phyloP scores from a whole-genome alignment of 2,888 invertebrate species.

The Drosophila prostipennis region DNA sequence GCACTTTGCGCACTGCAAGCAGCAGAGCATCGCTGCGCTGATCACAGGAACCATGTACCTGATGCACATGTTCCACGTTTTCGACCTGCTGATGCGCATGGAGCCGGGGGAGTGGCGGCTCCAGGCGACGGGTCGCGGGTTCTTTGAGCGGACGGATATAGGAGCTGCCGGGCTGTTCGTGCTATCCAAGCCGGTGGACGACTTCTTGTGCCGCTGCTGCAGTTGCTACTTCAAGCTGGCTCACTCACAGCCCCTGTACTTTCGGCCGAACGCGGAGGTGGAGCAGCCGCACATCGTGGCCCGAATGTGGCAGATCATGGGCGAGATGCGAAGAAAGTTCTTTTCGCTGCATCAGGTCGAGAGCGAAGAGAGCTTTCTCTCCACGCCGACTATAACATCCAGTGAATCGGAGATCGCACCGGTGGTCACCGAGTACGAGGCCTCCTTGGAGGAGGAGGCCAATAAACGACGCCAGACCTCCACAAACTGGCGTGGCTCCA shows the following conservation, averaged over 20 bases:
- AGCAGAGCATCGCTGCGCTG: slow-evolving; percentile 71
- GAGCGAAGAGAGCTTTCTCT: slow-evolving; percentile 31
- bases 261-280: background rate
- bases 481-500: slow-evolving; percentile 21
- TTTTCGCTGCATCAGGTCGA: background rate
- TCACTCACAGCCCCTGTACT: slow-evolving; percentile 15
- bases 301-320: background rate
- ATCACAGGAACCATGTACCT: slow-evolving; percentile 62
- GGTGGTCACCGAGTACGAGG: background rate
- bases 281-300: background rate
- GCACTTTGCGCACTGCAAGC: slow-evolving; percentile 67
- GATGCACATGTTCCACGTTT: slow-evolving; percentile 68
- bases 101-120: slow-evolving; percentile 16
- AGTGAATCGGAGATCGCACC: background rate
- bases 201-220: slow-evolving; percentile 19
- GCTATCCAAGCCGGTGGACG: slow-evolving; percentile 27
- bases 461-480: background rate
- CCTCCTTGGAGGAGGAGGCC: background rate
- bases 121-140: background rate
- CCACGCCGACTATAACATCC: slow-evolving; percentile 29
- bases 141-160: too few relatives aligned
- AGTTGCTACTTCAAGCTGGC: slow-evolving; percentile 15
- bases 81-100: slow-evolving; percentile 54
- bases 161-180: slow-evolving; percentile 23
- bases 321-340: background rate